These are phyloP conservation scores for Drosophila nannoptera DNA, from an alignment of 1,140 invertebrate species.

Conservation along the genomic window DNA sequence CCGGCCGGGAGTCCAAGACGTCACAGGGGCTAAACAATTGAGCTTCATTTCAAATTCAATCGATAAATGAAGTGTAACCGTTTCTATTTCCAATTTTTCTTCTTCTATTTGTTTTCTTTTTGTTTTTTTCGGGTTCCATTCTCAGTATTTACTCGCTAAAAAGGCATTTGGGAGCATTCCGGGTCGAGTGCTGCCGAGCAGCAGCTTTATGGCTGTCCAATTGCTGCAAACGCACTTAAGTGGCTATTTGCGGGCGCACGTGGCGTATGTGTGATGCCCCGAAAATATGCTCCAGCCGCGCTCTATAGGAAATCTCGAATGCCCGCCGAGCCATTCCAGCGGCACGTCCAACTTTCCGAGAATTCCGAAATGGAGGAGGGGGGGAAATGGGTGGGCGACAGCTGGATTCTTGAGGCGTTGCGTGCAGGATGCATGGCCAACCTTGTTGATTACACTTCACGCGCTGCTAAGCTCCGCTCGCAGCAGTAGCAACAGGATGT, in stretches of 20 bases:
- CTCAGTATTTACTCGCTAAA: constrained; percentile 11
- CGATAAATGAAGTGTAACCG: constrained; percentile 71
- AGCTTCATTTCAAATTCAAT: constrained; percentile 69
- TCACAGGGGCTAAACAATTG: constrained; percentile 26
- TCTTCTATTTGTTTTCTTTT: neutral
- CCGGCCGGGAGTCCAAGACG: neutral
- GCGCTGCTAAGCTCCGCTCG: constrained; percentile 62
- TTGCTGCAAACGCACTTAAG: neutral
- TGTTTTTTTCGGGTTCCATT: too few relatives aligned
- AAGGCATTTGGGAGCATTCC: constrained; percentile 44
- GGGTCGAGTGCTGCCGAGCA: constrained; percentile 32
- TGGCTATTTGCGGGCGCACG: neutral
- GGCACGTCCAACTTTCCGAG: constrained; percentile 53
- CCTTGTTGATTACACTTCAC: constrained; percentile 75
- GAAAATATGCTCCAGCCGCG: constrained; percentile 43
- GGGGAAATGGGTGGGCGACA: neutral
- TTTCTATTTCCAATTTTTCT: neutral
- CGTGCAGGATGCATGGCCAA: constrained; percentile 43
- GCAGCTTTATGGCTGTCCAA: constrained; percentile 22
- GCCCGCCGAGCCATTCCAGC: too few relatives aligned
- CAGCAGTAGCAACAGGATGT: constrained; percentile 52
- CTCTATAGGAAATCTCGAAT: too few relatives aligned
- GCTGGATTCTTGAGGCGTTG: constrained; percentile 15
- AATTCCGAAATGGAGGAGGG: constrained; percentile 35
- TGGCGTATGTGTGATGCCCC: constrained; percentile 16